Base-by-base conservation (phyloP, 2,888 invertebrate genomes). In the Toxonevra muliebris region DNA sequence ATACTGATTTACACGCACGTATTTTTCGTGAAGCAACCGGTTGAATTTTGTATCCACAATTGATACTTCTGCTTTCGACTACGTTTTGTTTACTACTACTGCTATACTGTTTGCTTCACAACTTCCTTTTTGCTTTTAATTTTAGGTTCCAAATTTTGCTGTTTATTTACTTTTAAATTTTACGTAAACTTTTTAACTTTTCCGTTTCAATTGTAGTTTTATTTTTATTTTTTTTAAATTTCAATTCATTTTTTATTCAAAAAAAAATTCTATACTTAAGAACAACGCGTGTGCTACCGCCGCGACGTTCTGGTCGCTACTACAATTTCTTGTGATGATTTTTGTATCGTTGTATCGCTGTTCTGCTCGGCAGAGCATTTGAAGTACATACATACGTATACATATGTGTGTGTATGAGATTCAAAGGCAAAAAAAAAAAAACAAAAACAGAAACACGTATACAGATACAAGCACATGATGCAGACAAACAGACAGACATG, bases 241-340 rank as follows among this genome's bases (percentile, higher is more conserved):
- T 61, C 45, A 15, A 11, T 43, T 52, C 40, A 65, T 58, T 61
- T 53, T 53, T 62, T 15, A 43, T 54, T 54, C 43, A 19, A 48
- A 48, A 13, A 40, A 45, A 42, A 52, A 41, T 17, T 48, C 50
- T 42, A 55, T 54, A 57, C 52, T 15, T 50, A 54, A 72, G 76
- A 76, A 80, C 81, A 80, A 75, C 82, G 80, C 82, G 82, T 80
- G 81, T 84, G 82, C 79, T 83, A 77, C 83, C 84, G 81, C 82
- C 83, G 82, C 85, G 85, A 84, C 84, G 84, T 79, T 79, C 79
- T 76, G 74, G 79, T 83, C 83, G 84, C 82, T 81, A 84, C 83
- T 84, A 69, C 66, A 69, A 70, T 60, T 66, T 66, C 63, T 63
- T 70, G 71, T 66, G 73, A 65, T 69, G 68, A 62, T 54, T 69